Evolutionary conservation across 2,888 invertebrate genomes (phyloP).

Genomic region (Mimumesa dahlbomi): DNA sequence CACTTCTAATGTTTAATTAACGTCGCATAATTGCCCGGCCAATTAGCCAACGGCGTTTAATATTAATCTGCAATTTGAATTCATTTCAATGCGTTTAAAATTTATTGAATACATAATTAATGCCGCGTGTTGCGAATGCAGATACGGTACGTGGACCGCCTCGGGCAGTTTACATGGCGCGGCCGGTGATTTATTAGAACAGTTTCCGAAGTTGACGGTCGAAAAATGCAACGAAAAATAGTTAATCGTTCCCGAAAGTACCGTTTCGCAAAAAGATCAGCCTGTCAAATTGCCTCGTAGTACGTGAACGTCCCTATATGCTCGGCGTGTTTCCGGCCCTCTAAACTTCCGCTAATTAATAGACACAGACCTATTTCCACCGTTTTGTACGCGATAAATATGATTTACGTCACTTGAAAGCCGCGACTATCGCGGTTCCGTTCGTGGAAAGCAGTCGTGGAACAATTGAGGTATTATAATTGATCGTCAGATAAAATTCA

Average conservation of each 20-base stretch:
- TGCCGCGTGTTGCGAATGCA: constrained; percentile 69
- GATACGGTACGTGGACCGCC: constrained; percentile 52
- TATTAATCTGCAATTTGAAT: constrained; percentile 80
- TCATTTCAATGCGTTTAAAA: constrained; percentile 78
- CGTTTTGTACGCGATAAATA: constrained; percentile 5
- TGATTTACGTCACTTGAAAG: constrained; percentile 30
- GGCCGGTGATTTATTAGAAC: constrained; percentile 50
- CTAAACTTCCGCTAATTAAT: constrained; percentile 21
- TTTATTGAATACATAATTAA: constrained; percentile 79
- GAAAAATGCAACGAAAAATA: constrained; percentile 24
- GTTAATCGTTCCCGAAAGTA: constrained; percentile 16
- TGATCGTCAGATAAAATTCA: neutral
- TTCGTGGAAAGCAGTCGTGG: constrained; percentile 17
- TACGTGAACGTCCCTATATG: neutral
- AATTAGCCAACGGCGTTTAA: constrained; percentile 76
- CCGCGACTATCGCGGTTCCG: constrained; percentile 5
- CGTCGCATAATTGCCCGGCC: constrained; percentile 75
- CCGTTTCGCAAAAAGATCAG: constrained; percentile 3
- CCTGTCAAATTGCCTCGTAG: neutral
- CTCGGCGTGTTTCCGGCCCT: too few species aligned
- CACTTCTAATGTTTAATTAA: constrained; percentile 77
- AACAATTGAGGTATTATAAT: constrained; percentile 20
- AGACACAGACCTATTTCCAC: constrained; percentile 21
- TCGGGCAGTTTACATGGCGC: constrained; percentile 39
- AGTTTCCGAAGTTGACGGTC: constrained; percentile 38